phyloP scores from a whole-genome alignment of 1,140 invertebrate species.

The Dolichoris vasculosae region DNA sequence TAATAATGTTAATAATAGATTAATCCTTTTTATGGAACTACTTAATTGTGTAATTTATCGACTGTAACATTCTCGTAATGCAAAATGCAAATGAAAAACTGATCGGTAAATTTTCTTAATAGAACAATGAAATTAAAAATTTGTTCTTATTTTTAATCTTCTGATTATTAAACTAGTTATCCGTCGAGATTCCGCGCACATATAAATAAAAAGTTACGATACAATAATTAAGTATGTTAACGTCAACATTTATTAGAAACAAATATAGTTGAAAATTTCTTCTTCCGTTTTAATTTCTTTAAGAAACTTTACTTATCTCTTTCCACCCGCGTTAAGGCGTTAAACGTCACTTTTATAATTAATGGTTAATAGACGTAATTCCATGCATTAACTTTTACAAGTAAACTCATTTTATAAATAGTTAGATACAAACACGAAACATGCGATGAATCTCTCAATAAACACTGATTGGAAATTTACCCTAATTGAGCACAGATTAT shows the following conservation, averaged over 20 bases:
- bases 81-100: too few relatives aligned
- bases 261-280: background rate
- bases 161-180: too few relatives aligned
- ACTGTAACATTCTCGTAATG: too few relatives aligned
- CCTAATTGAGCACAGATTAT: background rate
- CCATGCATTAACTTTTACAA: background rate
- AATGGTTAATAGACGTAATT: conserved; percentile 20
- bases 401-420: background rate
- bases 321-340: background rate
- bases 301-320: background rate
- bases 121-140: too few relatives aligned
- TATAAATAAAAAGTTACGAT: background rate
- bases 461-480: background rate
- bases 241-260: background rate
- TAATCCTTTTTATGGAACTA: too few relatives aligned
- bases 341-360: conserved; percentile 7
- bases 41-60: too few relatives aligned
- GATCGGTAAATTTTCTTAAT: too few relatives aligned
- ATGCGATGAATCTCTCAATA: background rate
- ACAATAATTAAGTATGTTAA: conserved; percentile 11
- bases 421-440: background rate
- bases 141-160: too few relatives aligned
- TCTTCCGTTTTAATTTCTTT: background rate
- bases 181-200: too few relatives aligned
- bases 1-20: too few relatives aligned